phyloP scores from a whole-genome alignment of 2,797 vertebrate genomes.

The Anolis apletophallus region DNA sequence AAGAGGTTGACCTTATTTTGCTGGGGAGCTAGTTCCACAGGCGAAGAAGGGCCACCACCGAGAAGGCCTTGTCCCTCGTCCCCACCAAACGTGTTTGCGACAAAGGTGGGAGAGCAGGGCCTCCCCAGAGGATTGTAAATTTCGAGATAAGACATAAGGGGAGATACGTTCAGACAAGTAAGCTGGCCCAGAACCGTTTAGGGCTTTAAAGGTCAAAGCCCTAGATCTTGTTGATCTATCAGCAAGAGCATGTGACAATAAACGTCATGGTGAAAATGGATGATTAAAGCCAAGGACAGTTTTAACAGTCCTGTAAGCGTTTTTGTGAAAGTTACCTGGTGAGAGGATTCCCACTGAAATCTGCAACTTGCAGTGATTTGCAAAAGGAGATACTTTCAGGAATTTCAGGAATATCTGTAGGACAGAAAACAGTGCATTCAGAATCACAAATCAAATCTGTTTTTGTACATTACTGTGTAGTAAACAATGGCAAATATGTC shows the following conservation, averaged over 20 bases:
- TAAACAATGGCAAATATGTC: background rate
- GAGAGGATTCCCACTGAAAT: slow-evolving; percentile 98
- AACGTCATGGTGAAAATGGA: background rate
- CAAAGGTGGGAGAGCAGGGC: no score
- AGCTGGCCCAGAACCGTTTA: no score
- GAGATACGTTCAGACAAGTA: no score
- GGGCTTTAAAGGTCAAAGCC: no score
- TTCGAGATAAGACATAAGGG: no score
- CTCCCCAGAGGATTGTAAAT: no score
- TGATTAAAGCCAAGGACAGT: slow-evolving; percentile 5
- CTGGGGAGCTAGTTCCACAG: no score
- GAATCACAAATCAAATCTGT: background rate
- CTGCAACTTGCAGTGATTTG: slow-evolving; percentile 95
- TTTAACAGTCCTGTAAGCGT: slow-evolving; percentile 31
- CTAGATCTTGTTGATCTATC: no score
- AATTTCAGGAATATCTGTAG: slow-evolving; percentile 95
- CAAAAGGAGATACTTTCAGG: slow-evolving; percentile 98
- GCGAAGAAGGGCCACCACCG: no score
- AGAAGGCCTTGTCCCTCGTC: no score
- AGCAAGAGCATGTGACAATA: background rate
- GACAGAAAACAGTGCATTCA: slow-evolving; percentile 33
- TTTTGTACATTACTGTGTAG: background rate
- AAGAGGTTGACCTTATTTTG: no score
- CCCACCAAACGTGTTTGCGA: no score
- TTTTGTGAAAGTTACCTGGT: slow-evolving; percentile 86